A percentile compares a stretch with the other conserved stretches of the same genome.
Conservation (phyloP, 2,888 invertebrate genomes). For the Nymphalis c-album region DNA sequence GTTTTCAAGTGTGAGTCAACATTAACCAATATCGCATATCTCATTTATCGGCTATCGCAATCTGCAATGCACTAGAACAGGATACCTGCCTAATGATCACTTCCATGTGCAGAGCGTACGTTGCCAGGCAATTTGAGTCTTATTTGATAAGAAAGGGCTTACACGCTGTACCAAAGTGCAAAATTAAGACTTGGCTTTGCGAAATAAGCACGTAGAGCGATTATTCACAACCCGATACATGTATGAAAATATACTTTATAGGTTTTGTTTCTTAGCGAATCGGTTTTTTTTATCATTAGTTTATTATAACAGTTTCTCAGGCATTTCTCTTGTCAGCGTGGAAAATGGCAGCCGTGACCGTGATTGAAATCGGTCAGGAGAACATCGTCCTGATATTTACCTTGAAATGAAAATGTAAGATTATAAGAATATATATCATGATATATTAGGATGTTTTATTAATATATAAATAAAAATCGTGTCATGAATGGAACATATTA, state of each 20-base stretch:
- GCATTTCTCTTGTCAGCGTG: no score
- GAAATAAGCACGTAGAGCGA: conserved; percentile 43
- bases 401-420: no score
- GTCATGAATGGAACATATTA: conserved; percentile 9
- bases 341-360: no score
- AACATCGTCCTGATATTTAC: no score
- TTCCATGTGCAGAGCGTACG: conserved; percentile 15
- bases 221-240: conserved; percentile 20
- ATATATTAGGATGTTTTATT: no score
- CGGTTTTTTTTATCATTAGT: no score
- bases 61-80: conserved; percentile 11
- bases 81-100: conserved; percentile 20
- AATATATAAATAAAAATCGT: not conserved
- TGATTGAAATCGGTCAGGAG: no score
- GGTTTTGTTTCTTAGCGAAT: not conserved
- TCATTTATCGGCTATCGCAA: conserved; percentile 20
- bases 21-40: conserved; percentile 17
- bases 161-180: conserved; percentile 38
- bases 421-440: no score
- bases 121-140: conserved; percentile 31
- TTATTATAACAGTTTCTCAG: no score
- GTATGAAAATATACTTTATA: not conserved
- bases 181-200: conserved; percentile 51
- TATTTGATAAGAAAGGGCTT: conserved; percentile 38
- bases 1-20: conserved; percentile 19